Percentiles rank a stretch among this genome's conserved stretches.
Evolutionary conservation across 2,797 vertebrate genomes (phyloP).

Genomic region (Florisuga fusca): DNA sequence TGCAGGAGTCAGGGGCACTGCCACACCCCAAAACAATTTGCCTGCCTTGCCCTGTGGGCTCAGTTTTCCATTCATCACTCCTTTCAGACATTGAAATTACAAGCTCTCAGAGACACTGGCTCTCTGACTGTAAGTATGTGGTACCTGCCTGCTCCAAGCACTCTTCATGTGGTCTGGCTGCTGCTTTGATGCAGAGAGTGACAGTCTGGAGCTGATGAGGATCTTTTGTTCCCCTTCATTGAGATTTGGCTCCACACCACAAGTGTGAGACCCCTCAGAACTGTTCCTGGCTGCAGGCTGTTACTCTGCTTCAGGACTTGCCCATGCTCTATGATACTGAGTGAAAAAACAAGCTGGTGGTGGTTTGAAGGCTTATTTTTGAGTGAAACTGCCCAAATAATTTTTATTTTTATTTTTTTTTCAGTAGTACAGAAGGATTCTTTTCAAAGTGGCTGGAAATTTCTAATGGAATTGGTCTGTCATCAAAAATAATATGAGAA

Average conservation of each 20-base stretch:
- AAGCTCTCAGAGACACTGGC: neutral
- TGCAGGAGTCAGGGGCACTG: neutral
- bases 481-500: neutral
- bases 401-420: no score
- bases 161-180: neutral
- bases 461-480: neutral
- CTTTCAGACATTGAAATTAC: neutral
- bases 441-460: neutral
- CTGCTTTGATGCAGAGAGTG: neutral
- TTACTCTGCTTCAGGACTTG: accelerated
- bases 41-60: neutral
- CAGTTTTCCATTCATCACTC: neutral
- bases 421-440: neutral
- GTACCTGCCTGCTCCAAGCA: neutral
- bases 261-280: neutral
- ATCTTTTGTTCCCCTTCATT: neutral
- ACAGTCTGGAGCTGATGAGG: neutral
- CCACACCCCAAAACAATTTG: accelerated
- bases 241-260: neutral
- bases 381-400: neutral
- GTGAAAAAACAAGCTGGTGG: neutral
- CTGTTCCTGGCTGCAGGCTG: neutral
- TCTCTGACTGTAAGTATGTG: neutral
- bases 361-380: neutral
- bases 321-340: neutral